These are phyloP conservation scores for Hypocryptadius cinnamomeus DNA, from an alignment of 2,113 vertebrate genomes.

Conservation along the genomic window DNA sequence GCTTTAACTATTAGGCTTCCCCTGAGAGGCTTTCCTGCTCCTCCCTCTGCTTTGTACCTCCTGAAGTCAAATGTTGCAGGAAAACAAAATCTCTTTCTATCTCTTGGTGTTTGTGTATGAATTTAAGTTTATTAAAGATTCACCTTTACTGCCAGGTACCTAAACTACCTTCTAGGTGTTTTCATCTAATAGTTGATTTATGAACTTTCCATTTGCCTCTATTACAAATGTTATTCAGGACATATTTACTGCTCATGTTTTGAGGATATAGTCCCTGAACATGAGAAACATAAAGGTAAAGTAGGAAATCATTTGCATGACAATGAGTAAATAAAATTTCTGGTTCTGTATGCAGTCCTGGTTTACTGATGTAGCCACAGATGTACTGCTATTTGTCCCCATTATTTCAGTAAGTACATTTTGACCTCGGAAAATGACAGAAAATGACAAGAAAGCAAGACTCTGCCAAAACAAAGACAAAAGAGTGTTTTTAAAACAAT, in stretches of 20 bases:
- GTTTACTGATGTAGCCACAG: not conserved
- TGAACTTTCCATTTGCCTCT: not conserved
- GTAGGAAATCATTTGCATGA: not conserved
- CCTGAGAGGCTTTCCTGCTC: not conserved
- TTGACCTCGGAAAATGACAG: not conserved
- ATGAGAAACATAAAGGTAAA: not conserved
- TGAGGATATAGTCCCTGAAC: not conserved
- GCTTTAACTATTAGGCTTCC: slow-evolving; percentile 69
- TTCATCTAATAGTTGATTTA: not conserved
- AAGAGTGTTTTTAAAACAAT: not conserved
- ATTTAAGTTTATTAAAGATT: not conserved
- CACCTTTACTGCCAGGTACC: not conserved
- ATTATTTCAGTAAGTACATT: not conserved
- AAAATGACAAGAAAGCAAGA: not conserved
- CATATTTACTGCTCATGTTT: not conserved
- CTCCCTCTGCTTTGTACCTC: fast-evolving
- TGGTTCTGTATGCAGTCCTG: not conserved
- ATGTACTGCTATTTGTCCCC: not conserved
- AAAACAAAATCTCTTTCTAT: not conserved
- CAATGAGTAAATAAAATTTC: not conserved
- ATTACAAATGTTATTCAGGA: not conserved
- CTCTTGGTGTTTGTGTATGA: not conserved
- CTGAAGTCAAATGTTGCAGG: not conserved
- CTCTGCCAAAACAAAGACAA: not conserved
- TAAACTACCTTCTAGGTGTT: not conserved